A percentile compares a stretch with the other conserved stretches of the same genome.
These are phyloP conservation scores for Anguilla rostrata DNA, from an alignment of 2,113 vertebrate genomes.

Conservation along the genomic window DNA sequence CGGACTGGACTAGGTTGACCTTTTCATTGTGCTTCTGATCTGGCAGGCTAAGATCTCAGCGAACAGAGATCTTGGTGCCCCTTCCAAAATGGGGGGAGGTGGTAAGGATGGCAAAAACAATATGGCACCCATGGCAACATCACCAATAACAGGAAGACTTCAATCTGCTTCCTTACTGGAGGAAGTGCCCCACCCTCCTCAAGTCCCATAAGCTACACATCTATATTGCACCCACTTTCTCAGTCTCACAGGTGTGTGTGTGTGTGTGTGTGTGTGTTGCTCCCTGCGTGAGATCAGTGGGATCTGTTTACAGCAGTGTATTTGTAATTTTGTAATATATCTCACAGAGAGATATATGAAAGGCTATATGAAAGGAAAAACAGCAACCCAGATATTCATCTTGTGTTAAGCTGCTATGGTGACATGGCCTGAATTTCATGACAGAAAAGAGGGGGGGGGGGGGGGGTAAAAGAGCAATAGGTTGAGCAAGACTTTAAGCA, in stretches of 20 bases:
- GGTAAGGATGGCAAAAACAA: background rate
- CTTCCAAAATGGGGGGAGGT: background rate
- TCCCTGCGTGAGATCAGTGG: background rate
- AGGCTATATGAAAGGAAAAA: background rate
- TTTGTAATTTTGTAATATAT: constrained; percentile 41
- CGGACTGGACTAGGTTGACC: background rate
- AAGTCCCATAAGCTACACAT: constrained; percentile 6
- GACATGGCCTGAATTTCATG: background rate
- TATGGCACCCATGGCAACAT: constrained; percentile 7
- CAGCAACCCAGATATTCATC: background rate
- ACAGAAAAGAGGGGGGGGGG: background rate
- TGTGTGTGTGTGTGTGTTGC: background rate
- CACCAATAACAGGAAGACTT: background rate
- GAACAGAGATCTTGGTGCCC: background rate
- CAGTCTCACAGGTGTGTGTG: constrained; percentile 42
- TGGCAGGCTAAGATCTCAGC: background rate
- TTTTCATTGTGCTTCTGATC: constrained; percentile 6
- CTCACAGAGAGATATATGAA: background rate
- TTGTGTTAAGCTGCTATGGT: background rate
- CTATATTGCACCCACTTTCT: background rate
- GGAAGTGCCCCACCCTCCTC: constrained; percentile 8
- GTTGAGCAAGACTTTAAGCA: background rate
- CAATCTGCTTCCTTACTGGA: constrained; percentile 7
- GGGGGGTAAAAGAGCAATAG: background rate
- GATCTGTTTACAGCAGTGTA: constrained; percentile 60